Conservation (phyloP, 2,888 invertebrate genomes). For the Drosophila anomelani region DNA sequence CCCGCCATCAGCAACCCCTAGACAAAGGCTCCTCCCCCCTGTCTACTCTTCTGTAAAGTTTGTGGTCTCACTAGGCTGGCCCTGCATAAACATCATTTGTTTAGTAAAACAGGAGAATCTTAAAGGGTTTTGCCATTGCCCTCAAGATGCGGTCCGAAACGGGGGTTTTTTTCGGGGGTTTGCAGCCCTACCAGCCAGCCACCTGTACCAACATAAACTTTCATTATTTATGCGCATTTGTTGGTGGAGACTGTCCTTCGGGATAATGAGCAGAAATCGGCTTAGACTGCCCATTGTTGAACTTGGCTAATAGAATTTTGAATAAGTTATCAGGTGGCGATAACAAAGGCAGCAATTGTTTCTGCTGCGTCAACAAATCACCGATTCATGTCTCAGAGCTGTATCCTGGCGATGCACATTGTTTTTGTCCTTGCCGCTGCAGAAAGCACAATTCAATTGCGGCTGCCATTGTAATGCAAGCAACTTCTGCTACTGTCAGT, state of each 20-base stretch:
- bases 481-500: slow-evolving; percentile 51
- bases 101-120: slow-evolving; percentile 56
- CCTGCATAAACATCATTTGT: slow-evolving; percentile 74
- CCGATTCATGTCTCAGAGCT: slow-evolving; percentile 25
- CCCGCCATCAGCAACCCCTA: slow-evolving; percentile 7
- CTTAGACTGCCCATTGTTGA: slow-evolving; percentile 17
- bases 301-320: slow-evolving; percentile 58
- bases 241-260: slow-evolving; percentile 43
- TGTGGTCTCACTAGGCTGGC: slow-evolving; percentile 68
- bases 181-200: slow-evolving; percentile 21
- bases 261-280: slow-evolving; percentile 44
- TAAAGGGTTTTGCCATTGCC: slow-evolving; percentile 35
- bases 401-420: slow-evolving; percentile 25
- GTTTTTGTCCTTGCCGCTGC: slow-evolving; percentile 33
- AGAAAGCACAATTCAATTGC: slow-evolving; percentile 62
- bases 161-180: slow-evolving; percentile 2
- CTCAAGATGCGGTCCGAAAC: slow-evolving; percentile 17
- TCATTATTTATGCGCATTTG: slow-evolving; percentile 68
- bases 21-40: slow-evolving; percentile 8
- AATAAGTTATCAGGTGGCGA: slow-evolving; percentile 55
- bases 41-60: slow-evolving; percentile 35
- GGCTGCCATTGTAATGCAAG: slow-evolving; percentile 63
- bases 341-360: slow-evolving; percentile 58
- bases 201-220: slow-evolving; percentile 68
- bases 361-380: slow-evolving; percentile 37